A percentile compares a stretch with the other conserved stretches of the same genome.
Conservation (phyloP, 1,140 invertebrate genomes). For the Yoshiicerus persimilis region DNA sequence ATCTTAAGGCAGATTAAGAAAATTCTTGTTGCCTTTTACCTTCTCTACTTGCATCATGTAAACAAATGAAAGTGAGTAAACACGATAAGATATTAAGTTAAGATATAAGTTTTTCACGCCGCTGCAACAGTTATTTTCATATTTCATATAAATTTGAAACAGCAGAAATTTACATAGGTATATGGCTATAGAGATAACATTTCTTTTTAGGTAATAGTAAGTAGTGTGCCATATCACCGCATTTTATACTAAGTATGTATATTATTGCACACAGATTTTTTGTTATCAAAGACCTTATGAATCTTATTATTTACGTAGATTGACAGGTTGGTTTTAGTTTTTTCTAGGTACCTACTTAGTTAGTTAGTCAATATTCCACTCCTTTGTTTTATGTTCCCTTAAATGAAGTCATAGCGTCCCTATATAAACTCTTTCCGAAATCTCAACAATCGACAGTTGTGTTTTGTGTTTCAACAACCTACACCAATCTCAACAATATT, state of each 20-base stretch:
- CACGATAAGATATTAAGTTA: not conserved
- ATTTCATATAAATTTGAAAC: not conserved
- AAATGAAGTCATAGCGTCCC: not conserved
- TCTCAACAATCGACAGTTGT: not conserved
- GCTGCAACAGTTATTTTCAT: not conserved
- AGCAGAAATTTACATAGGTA: not conserved
- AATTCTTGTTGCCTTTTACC: not conserved
- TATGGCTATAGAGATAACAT: not conserved
- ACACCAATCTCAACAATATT: not conserved
- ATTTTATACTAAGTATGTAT: not conserved
- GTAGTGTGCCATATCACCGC: not conserved
- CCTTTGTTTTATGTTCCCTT: not conserved
- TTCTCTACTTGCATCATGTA: not conserved
- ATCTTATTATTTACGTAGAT: not conserved
- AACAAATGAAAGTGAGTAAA: not conserved
- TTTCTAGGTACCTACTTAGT: not conserved
- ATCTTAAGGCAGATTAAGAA: not conserved
- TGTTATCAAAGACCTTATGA: not conserved
- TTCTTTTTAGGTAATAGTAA: not conserved
- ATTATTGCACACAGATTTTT: not conserved
- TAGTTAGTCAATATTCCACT: not conserved
- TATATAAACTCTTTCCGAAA: not conserved
- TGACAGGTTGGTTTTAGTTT: not conserved
- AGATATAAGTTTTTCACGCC: not conserved
- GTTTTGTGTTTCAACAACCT: not conserved